phyloP scores from a whole-genome alignment of 2,113 vertebrate species.

The Muntiacus muntjak region DNA sequence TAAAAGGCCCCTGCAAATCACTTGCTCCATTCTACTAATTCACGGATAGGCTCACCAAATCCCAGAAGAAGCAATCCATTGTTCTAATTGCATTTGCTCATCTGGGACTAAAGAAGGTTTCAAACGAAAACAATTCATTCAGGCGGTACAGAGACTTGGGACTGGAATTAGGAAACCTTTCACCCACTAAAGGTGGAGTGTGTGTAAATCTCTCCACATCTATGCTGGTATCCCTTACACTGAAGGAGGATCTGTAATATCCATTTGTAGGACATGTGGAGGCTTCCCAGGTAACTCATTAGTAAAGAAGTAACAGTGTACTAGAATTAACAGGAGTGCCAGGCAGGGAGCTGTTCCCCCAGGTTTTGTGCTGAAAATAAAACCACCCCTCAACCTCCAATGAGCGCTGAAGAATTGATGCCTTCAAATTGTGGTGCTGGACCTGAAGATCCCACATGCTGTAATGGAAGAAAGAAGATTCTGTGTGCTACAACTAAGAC shows the following conservation, averaged over 20 bases:
- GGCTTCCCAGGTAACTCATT: not conserved
- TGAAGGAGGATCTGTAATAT: not conserved
- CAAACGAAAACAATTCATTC: not conserved
- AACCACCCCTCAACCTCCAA: not conserved
- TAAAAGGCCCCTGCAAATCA: not conserved
- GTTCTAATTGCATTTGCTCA: not conserved
- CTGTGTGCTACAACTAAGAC: not conserved
- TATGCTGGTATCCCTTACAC: not conserved
- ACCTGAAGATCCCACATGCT: not conserved
- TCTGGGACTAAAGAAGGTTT: not conserved
- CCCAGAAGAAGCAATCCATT: not conserved
- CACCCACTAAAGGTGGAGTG: not conserved
- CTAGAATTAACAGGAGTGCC: too few species aligned
- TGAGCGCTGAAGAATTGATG: not conserved
- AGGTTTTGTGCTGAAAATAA: not conserved
- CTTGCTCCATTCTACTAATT: not conserved
- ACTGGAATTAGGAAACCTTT: not conserved
- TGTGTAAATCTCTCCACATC: not conserved
- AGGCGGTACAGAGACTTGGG: fast-evolving
- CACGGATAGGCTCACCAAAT: not conserved
- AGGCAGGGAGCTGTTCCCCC: not conserved
- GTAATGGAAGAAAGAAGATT: not conserved
- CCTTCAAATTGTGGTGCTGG: not conserved
- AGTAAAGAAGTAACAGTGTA: not conserved
- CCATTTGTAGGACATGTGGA: not conserved